Evolutionary conservation across 2,113 vertebrate species (phyloP).

Genomic region (Ivindomyrus marchei): DNA sequence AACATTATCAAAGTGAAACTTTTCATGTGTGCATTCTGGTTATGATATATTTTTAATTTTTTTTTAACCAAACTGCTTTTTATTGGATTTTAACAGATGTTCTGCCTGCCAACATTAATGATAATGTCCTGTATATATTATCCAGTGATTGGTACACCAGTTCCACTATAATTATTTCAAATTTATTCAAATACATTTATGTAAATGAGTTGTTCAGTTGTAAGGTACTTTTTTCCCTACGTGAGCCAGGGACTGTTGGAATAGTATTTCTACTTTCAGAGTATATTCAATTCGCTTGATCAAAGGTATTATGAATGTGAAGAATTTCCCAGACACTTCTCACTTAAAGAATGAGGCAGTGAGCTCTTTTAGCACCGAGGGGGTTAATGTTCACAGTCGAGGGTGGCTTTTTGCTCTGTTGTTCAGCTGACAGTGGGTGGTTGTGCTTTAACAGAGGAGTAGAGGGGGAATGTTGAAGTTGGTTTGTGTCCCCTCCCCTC

Average conservation of each 20-base stretch:
- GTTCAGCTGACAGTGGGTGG: slow-evolving; percentile 28
- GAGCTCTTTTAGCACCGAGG: neutral
- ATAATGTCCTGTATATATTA: neutral
- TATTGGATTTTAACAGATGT: neutral
- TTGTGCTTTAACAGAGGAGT: neutral
- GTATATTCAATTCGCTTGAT: neutral
- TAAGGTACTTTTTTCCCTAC: neutral
- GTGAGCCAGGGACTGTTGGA: neutral
- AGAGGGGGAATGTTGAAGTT: slow-evolving; percentile 44
- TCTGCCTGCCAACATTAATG: neutral
- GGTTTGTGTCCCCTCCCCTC: slow-evolving; percentile 46
- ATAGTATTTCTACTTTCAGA: neutral
- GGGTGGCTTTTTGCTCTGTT: slow-evolving; percentile 23
- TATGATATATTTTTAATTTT: neutral
- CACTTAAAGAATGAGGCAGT: neutral
- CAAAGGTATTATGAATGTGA: neutral
- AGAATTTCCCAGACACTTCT: neutral
- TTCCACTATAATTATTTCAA: neutral
- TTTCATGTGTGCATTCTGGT: neutral
- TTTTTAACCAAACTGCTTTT: neutral
- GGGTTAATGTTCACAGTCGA: slow-evolving; percentile 26
- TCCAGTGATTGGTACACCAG: neutral
- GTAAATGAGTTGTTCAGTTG: neutral
- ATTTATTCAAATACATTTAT: neutral
- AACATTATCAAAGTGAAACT: neutral